Conservation (phyloP, 2,888 invertebrate species). For the Eupithecia exiguata region DNA sequence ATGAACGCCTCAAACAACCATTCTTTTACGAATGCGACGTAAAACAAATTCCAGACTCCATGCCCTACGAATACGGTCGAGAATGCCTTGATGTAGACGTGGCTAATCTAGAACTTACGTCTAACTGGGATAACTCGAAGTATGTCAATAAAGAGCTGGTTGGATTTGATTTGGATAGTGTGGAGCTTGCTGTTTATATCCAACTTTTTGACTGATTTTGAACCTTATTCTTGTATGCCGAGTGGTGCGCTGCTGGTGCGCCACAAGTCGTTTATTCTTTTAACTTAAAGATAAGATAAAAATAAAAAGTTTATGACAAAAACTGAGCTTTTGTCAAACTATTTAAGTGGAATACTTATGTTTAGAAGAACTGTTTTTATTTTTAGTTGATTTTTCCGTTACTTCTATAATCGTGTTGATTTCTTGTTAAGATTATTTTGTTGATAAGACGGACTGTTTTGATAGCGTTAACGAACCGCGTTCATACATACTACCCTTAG, state of each 20-base stretch:
- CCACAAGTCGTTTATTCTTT: no score
- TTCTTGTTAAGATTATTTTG: constrained; percentile 17
- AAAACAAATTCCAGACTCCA: constrained; percentile 50
- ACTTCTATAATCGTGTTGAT: constrained; percentile 29
- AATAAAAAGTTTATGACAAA: no score
- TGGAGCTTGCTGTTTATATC: constrained; percentile 60
- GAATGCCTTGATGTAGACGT: constrained; percentile 57
- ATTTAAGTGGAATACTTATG: not conserved
- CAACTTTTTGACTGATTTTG: constrained; percentile 48
- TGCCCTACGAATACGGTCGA: constrained; percentile 51
- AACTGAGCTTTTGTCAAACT: not conserved
- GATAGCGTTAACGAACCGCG: not conserved
- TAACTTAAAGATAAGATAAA: not conserved
- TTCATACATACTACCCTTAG: no score
- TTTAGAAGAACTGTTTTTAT: not conserved
- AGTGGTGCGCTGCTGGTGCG: no score
- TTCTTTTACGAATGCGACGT: constrained; percentile 62
- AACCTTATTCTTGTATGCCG: not conserved
- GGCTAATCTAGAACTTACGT: constrained; percentile 59
- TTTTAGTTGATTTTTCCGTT: not conserved
- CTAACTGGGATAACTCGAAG: constrained; percentile 65
- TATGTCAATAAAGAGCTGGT: constrained; percentile 52
- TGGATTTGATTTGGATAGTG: constrained; percentile 57
- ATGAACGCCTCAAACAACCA: constrained; percentile 67
- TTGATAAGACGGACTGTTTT: not conserved